These are phyloP conservation scores for Apus apus DNA, from an alignment of 2,113 vertebrate genomes.

Conservation along the genomic window DNA sequence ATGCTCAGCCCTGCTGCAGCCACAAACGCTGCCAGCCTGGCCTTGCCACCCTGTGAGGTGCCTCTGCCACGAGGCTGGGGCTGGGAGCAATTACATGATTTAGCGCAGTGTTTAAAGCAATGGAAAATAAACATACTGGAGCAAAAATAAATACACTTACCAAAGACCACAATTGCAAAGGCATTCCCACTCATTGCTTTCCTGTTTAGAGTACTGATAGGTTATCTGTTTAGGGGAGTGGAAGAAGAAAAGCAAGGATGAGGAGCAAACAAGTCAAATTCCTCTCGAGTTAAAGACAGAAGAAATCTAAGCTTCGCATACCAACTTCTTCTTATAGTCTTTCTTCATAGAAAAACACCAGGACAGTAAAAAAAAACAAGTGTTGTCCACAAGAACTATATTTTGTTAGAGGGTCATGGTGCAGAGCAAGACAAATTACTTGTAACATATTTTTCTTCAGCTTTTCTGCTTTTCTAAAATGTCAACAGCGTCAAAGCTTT, in stretches of 20 bases:
- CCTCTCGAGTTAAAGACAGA: neutral
- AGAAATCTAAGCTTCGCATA: neutral
- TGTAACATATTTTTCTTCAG: neutral
- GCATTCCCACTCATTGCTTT: neutral
- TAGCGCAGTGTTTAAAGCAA: neutral
- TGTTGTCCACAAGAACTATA: neutral
- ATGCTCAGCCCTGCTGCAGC: neutral
- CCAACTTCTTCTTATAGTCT: neutral
- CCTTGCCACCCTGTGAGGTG: neutral
- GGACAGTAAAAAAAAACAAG: neutral
- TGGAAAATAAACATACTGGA: neutral
- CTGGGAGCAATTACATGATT: neutral
- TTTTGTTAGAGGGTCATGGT: neutral
- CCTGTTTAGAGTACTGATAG: neutral
- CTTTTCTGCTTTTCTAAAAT: neutral
- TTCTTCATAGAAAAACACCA: neutral
- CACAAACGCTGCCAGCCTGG: fast-evolving
- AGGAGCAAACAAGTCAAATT: neutral
- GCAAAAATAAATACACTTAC: neutral
- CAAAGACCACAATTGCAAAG: neutral
- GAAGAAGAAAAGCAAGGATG: neutral
- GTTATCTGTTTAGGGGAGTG: neutral
- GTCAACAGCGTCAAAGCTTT: neutral
- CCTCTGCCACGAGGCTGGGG: fast-evolving
- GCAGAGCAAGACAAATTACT: neutral